Evolutionary conservation across 2,113 vertebrate genomes (phyloP).

Genomic region (Delphinapterus leucas): DNA sequence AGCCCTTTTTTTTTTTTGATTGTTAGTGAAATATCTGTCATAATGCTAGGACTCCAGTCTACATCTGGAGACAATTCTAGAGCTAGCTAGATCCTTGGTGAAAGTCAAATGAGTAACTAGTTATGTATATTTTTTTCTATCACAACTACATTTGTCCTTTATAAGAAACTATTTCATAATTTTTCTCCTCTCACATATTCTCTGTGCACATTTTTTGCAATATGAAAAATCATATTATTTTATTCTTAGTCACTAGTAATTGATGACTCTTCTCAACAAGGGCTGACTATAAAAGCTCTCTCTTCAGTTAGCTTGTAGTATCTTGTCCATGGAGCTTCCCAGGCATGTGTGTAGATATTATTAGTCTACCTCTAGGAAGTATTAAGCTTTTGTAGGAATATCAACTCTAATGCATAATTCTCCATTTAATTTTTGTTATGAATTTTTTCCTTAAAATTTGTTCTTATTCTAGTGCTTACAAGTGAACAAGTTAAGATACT

Average conservation of each 20-base stretch:
- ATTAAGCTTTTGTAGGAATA: not conserved
- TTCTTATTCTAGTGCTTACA: conserved; percentile 6
- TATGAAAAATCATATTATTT: not conserved
- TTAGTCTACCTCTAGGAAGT: not conserved
- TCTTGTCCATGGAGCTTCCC: not conserved
- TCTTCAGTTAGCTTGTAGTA: not conserved
- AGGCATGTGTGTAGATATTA: not conserved
- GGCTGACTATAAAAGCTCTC: not conserved
- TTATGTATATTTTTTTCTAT: not conserved
- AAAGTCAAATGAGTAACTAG: not conserved
- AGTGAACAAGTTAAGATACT: not conserved
- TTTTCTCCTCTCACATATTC: not conserved
- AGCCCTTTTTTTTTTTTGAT: too few relatives aligned
- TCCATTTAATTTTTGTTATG: not conserved
- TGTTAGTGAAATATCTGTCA: not conserved
- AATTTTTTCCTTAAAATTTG: not conserved
- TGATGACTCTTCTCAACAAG: not conserved
- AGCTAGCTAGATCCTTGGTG: not conserved
- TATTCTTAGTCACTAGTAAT: not conserved
- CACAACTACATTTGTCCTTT: not conserved
- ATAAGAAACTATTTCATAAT: not conserved
- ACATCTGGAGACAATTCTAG: not conserved
- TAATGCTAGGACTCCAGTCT: not conserved
- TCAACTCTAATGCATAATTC: not conserved
- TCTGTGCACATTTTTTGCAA: not conserved